Percentiles rank a stretch among this genome's conserved stretches.
phyloP scores from a whole-genome alignment of 2,797 vertebrate species.

The Rhabdomys pumilio region DNA sequence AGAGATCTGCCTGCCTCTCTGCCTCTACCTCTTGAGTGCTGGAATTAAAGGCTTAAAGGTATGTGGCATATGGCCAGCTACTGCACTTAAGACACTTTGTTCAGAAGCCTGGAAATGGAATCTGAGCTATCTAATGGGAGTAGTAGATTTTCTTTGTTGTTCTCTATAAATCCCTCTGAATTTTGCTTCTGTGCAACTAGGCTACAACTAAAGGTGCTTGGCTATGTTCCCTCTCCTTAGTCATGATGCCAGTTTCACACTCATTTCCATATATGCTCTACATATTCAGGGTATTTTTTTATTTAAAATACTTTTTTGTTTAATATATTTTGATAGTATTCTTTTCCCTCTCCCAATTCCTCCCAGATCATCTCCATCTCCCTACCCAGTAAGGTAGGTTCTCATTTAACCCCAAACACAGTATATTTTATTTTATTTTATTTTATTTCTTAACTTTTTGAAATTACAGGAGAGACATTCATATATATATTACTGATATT shows the following conservation, averaged over 20 bases:
- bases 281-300: background rate
- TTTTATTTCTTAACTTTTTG: conserved; percentile 41
- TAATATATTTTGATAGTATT: background rate
- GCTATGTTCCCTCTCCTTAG: conserved; percentile 19
- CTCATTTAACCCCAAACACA: conserved; percentile 1
- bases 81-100: background rate
- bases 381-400: background rate
- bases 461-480: background rate
- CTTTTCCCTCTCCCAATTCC: background rate
- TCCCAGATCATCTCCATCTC: background rate
- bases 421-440: background rate
- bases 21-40: too few species aligned
- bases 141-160: background rate
- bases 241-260: background rate
- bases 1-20: too few species aligned
- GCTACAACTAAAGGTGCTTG: background rate
- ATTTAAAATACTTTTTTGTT: background rate
- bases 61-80: background rate
- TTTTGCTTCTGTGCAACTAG: background rate
- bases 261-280: background rate
- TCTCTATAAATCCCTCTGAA: background rate
- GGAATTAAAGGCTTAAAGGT: background rate
- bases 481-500: background rate
- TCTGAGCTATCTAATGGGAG: background rate
- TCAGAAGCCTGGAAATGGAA: background rate